These are phyloP conservation scores for Acanthosoma haemorrhoidale DNA, from an alignment of 2,888 invertebrate genomes.

Conservation along the genomic window DNA sequence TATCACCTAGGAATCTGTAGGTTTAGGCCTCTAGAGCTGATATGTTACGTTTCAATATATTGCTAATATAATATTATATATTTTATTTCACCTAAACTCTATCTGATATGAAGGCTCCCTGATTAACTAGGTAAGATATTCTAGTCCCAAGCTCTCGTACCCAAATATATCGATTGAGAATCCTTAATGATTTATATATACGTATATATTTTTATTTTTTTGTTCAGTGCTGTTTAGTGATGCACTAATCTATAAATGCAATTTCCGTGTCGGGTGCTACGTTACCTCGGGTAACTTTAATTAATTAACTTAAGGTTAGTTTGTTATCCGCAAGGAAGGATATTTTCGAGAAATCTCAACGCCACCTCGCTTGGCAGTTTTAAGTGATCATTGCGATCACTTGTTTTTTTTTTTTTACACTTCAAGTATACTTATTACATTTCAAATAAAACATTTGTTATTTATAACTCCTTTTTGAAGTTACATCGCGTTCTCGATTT, in stretches of 20 bases:
- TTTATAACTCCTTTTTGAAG: no score
- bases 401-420: neutral
- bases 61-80: neutral
- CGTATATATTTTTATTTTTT: neutral
- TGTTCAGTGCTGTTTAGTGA: neutral
- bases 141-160: conserved; percentile 26
- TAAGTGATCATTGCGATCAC: no score
- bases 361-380: no score
- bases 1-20: conserved; percentile 16
- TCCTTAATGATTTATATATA: neutral
- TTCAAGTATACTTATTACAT: neutral
- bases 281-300: no score
- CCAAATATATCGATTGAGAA: neutral
- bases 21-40: conserved; percentile 10
- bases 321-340: neutral
- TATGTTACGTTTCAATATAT: conserved; percentile 15
- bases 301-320: neutral
- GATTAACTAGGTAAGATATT: neutral
- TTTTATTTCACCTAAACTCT: conserved; percentile 9
- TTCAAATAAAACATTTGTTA: no score
- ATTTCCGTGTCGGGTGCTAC: conserved; percentile 13
- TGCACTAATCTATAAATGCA: conserved; percentile 25
- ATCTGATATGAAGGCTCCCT: conserved; percentile 21
- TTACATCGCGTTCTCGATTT: no score
- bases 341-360: no score